phyloP scores from a whole-genome alignment of 2,888 invertebrate genomes.

The Itoplectis maculator region DNA sequence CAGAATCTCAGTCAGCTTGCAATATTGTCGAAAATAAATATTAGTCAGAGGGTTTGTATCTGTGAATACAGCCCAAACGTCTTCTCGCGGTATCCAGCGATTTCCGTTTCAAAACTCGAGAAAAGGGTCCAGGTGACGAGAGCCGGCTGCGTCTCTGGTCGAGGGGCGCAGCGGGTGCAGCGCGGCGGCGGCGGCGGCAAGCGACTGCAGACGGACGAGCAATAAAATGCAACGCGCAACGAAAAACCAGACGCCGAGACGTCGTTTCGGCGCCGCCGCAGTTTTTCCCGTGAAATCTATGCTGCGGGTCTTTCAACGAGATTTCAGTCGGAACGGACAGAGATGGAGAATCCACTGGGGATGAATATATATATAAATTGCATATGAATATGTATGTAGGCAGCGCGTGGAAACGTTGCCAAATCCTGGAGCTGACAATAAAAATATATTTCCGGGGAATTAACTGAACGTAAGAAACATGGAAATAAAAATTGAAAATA shows the following conservation, averaged over 20 bases:
- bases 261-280: slow-evolving; percentile 36
- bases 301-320: slow-evolving; percentile 44
- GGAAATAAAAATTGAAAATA: no score
- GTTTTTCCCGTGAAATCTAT: slow-evolving; percentile 48
- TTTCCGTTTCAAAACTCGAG: not conserved
- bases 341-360: slow-evolving; percentile 45
- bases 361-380: not conserved
- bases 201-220: not conserved
- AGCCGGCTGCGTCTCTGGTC: not conserved
- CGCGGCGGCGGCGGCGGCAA: not conserved
- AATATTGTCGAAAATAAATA: no score
- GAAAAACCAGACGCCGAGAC: slow-evolving; percentile 51
- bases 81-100: no score
- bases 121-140: no score
- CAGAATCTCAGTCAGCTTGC: no score
- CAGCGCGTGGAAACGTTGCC: slow-evolving; percentile 18
- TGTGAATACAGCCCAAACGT: no score
- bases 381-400: not conserved
- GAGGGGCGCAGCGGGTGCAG: not conserved
- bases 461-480: no score
- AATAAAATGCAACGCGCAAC: slow-evolving; percentile 8
- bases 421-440: slow-evolving; percentile 34
- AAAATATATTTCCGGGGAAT: no score
- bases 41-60: no score
- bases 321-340: slow-evolving; percentile 40